A percentile compares a stretch with the other conserved stretches of the same genome.
Conservation (phyloP, 2,888 invertebrate genomes). For the Rotaria sp. region DNA sequence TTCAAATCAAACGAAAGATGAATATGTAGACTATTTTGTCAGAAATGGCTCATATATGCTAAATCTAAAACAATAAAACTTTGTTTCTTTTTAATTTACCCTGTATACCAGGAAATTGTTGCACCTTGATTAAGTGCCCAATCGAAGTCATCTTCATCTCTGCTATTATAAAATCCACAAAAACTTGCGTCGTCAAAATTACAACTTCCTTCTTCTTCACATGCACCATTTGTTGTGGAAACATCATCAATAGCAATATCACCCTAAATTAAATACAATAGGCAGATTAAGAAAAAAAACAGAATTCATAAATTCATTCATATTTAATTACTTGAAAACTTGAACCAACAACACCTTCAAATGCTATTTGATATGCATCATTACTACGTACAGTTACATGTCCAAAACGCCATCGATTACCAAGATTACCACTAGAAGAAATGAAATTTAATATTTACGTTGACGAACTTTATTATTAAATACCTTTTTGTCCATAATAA, state of each 20-base stretch:
- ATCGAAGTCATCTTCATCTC: conserved; percentile 44
- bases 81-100: background rate
- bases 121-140: conserved; percentile 37
- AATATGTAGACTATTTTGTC: too few relatives aligned
- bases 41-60: too few relatives aligned
- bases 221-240: conserved; percentile 44
- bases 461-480: background rate
- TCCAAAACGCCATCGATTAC: conserved; percentile 39
- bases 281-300: background rate
- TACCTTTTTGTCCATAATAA: conserved; percentile 28
- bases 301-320: too few relatives aligned
- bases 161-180: conserved; percentile 47
- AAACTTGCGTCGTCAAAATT: conserved; percentile 47
- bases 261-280: conserved; percentile 39
- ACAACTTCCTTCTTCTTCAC: conserved; percentile 43
- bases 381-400: conserved; percentile 33
- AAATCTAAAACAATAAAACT: background rate
- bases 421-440: conserved; percentile 38
- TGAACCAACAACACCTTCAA: conserved; percentile 22
- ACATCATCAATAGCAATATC: conserved; percentile 51
- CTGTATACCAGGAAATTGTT: background rate
- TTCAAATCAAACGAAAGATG: too few relatives aligned
- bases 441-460: background rate
- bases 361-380: background rate
- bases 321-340: background rate